Percentiles rank a stretch among this genome's conserved stretches.
These are phyloP conservation scores for Platysternon megacephalum DNA, from an alignment of 2,113 vertebrate species.

Conservation along the genomic window DNA sequence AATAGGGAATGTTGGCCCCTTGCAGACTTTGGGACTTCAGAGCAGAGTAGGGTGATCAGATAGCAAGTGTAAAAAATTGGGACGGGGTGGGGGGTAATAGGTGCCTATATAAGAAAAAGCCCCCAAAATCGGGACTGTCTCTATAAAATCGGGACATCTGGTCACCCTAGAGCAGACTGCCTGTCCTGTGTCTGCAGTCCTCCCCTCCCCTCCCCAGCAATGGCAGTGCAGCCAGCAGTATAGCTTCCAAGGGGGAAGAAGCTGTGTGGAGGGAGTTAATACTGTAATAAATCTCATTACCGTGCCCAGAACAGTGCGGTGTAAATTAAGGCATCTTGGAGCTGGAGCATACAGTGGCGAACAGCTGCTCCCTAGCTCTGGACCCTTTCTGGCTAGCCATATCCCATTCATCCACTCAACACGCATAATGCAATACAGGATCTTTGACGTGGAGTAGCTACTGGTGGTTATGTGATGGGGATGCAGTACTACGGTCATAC, in stretches of 20 bases:
- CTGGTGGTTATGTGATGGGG: neutral
- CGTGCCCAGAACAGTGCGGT: accelerated
- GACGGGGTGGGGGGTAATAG: no score
- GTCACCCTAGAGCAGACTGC: neutral
- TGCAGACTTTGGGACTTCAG: no score
- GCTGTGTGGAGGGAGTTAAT: accelerated
- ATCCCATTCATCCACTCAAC: neutral
- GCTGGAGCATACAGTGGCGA: neutral
- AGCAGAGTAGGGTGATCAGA: neutral
- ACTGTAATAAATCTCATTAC: neutral
- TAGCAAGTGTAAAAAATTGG: no score
- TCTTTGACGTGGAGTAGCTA: neutral
- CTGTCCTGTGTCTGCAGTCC: neutral
- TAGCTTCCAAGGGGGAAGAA: accelerated
- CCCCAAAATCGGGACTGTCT: no score
- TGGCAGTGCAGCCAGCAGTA: neutral
- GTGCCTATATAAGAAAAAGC: no score
- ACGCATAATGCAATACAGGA: neutral
- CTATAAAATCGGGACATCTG: no score
- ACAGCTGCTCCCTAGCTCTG: neutral
- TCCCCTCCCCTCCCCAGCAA: neutral
- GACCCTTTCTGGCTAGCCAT: neutral
- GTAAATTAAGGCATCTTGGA: neutral
- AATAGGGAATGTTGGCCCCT: no score
- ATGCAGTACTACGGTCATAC: neutral